Base-by-base conservation (phyloP, 37 sponge, comb jelly and placozoan genomes). In the Halichondria panicea region DNA sequence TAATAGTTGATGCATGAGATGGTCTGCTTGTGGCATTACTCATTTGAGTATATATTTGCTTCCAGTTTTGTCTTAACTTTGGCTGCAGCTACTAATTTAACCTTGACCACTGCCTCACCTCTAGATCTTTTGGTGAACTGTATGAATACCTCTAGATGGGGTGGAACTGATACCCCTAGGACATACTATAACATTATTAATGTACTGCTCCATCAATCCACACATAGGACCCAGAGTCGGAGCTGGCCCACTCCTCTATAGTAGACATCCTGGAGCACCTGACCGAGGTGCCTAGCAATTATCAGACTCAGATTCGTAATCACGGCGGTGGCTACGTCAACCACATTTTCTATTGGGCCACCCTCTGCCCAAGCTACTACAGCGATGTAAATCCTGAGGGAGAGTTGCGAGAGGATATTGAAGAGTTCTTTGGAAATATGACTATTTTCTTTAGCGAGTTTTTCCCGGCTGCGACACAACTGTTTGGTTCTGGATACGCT, bases 401-500 rank as follows among this genome's bases (percentile, higher is more conserved):
- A 52, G 65, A 68, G 33, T 77, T 93, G n/a, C 38, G 44, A 25
- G 56, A 68, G 32, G 63, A 73, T 37, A 74, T 94, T 43, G 58
- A 18, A 36, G 33, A 43, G 36, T 18, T 50, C 0, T 89, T 89
- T 76, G 91, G 88, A 3, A 65, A 75, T 21, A 70, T 82, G 48
- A 77, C 55, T 6, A 55, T 25, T 9, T 87, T 94, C 72, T 78
- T 74, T 57, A 60, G 55, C 30, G 74, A 66, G 21, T 90, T 94
- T 43, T 71, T 77, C n/a, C 24, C 42, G 24, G 72, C 78, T 35
- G 88, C 77, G 19, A 18, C 53, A 0, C 50, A 30, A 18, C 62
- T 94, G 66, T 94, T 94, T 79, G 94, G 94, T 0, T 94, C 94
- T 0, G 94, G 94, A 24, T 88, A 89, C 71, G 88, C 75, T 54